Percentiles rank a stretch among this genome's conserved stretches.
phyloP scores from a whole-genome alignment of 2,113 vertebrate genomes.

The Delphinapterus leucas region DNA sequence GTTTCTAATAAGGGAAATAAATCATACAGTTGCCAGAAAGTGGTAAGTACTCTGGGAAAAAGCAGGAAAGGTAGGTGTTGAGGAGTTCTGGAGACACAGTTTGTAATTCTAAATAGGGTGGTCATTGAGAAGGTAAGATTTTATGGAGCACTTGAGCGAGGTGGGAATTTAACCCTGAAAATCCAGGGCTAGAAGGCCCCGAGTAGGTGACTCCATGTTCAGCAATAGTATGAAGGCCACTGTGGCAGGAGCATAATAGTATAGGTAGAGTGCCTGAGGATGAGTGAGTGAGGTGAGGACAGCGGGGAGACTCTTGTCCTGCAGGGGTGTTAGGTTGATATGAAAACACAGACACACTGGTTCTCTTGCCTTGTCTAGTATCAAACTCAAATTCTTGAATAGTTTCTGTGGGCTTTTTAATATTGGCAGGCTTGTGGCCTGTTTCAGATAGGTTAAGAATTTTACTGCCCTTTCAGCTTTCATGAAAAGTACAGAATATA shows the following conservation, averaged over 20 bases:
- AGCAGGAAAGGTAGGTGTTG: background rate
- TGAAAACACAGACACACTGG: background rate
- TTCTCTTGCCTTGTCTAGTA: background rate
- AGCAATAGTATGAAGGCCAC: background rate
- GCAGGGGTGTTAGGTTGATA: background rate
- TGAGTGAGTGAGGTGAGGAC: background rate
- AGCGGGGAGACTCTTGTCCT: background rate
- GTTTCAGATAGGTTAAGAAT: background rate
- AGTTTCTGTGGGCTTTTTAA: background rate
- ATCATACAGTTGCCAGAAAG: background rate
- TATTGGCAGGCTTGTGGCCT: background rate
- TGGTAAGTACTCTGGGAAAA: background rate
- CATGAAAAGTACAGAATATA: background rate
- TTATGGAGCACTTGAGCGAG: background rate
- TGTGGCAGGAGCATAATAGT: background rate
- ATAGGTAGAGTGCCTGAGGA: background rate
- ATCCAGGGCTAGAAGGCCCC: background rate
- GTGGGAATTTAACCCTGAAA: background rate
- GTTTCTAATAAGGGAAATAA: background rate
- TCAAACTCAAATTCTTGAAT: background rate
- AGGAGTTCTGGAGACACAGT: background rate
- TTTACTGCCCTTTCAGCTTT: background rate
- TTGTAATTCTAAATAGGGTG: background rate
- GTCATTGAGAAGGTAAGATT: background rate
- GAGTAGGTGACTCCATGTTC: background rate